Conservation (phyloP, 2,888 invertebrate genomes). For the Periphyllus acericola region DNA sequence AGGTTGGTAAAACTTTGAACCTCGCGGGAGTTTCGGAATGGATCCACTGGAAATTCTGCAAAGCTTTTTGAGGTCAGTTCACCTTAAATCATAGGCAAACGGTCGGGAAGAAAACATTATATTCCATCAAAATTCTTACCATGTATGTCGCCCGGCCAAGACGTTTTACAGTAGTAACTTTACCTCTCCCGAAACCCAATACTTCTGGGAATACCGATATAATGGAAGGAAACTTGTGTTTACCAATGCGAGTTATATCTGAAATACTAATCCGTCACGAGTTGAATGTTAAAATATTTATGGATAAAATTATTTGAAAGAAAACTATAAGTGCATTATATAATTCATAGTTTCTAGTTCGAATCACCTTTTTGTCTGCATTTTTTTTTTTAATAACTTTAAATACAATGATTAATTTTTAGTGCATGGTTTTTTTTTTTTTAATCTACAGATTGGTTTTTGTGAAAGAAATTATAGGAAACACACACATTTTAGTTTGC, state of each 20-base stretch:
- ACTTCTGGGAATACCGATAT: constrained; percentile 25
- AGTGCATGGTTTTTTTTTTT: too few species aligned
- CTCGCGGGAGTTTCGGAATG: constrained; percentile 23
- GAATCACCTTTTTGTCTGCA: neutral
- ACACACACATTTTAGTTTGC: too few species aligned
- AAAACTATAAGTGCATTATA: too few species aligned
- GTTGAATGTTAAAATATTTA: constrained; percentile 19
- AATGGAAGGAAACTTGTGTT: constrained; percentile 23
- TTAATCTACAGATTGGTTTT: too few species aligned
- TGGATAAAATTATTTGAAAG: neutral
- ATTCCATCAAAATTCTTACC: constrained; percentile 40
- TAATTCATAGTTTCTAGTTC: neutral
- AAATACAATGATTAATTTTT: too few species aligned
- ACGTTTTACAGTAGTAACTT: constrained; percentile 31
- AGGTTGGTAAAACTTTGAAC: constrained; percentile 20
- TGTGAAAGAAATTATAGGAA: too few species aligned
- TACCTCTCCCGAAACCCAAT: constrained; percentile 21
- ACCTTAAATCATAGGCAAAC: constrained; percentile 37
- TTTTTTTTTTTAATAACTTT: too few species aligned
- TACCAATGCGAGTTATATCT: neutral
- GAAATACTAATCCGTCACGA: constrained; percentile 39
- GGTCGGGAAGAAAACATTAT: constrained; percentile 24
- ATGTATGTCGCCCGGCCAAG: constrained; percentile 27
- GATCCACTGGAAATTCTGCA: neutral
- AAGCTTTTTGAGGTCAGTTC: constrained; percentile 32